A percentile compares a stretch with the other conserved stretches of the same genome.
Evolutionary conservation across 2,113 vertebrate genomes (phyloP).

Genomic region (Podilymbus podiceps): DNA sequence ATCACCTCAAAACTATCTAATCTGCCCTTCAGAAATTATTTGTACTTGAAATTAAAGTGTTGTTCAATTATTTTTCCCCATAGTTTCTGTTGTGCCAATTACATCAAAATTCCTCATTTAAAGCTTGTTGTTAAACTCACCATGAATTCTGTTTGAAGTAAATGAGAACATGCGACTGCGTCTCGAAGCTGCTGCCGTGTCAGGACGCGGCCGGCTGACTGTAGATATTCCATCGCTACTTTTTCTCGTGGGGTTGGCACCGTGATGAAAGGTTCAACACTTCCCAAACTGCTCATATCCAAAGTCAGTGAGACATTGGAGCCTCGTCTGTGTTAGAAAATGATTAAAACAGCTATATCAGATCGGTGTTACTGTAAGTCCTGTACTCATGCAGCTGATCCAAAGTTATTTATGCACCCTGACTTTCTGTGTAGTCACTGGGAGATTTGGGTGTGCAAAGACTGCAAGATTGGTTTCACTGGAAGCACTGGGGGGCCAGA

Average conservation of each 20-base stretch:
- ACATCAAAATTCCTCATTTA: neutral
- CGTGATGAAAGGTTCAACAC: conserved; percentile 82
- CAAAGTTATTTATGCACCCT: neutral
- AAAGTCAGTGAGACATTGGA: conserved; percentile 94
- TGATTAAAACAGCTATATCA: neutral
- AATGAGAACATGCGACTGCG: conserved; percentile 78
- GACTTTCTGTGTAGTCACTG: neutral
- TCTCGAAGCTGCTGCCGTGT: conserved; percentile 84
- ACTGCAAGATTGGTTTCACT: neutral
- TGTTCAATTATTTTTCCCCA: neutral
- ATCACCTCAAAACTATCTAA: neutral
- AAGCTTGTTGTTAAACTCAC: conserved; percentile 68
- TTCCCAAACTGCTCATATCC: conserved; percentile 91
- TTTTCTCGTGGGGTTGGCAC: conserved; percentile 87
- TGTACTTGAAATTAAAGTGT: neutral
- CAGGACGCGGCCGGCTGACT: conserved; percentile 83
- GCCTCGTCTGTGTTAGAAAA: conserved; percentile 80
- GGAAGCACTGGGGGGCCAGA: neutral
- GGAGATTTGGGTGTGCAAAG: neutral
- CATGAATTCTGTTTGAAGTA: conserved; percentile 91
- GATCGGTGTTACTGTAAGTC: neutral
- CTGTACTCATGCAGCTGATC: neutral
- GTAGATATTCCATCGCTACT: conserved; percentile 87
- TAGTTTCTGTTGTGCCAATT: neutral
- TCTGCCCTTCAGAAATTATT: neutral